phyloP scores from a whole-genome alignment of 2,113 vertebrate species.

The Corvus moneduloides region DNA sequence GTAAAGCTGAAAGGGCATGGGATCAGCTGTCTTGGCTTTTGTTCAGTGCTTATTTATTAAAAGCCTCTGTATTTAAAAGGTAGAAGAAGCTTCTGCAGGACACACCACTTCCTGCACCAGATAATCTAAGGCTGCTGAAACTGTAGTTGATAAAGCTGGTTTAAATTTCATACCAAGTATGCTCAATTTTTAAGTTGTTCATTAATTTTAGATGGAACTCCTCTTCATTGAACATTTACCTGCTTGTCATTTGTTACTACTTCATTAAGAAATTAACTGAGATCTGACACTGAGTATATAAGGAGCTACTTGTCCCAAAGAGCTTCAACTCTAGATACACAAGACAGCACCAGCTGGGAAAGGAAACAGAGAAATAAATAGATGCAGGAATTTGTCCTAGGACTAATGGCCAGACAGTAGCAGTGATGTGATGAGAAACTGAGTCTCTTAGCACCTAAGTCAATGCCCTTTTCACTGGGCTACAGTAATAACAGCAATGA shows the following conservation, averaged over 20 bases:
- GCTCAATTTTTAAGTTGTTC: neutral
- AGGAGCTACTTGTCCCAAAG: neutral
- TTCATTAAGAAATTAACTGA: neutral
- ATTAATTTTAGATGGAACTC: neutral
- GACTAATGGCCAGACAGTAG: neutral
- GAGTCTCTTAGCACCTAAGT: neutral
- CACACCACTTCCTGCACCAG: neutral
- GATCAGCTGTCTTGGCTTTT: neutral
- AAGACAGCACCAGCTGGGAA: neutral
- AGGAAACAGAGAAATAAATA: neutral
- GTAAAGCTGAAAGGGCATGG: neutral
- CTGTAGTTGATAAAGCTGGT: neutral
- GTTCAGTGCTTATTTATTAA: neutral
- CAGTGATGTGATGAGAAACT: neutral
- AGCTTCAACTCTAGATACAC: neutral
- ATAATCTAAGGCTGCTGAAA: neutral
- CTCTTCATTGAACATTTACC: neutral
- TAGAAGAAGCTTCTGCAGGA: neutral
- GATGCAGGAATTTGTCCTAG: neutral
- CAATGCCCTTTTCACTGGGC: slow-evolving; percentile 15
- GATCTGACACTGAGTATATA: neutral
- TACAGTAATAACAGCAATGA: slow-evolving; percentile 7
- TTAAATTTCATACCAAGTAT: neutral
- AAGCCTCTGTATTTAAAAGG: neutral
- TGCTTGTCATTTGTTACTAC: neutral